Evolutionary conservation across 1,140 invertebrate genomes (phyloP).

Genomic region (Bombus superbus): DNA sequence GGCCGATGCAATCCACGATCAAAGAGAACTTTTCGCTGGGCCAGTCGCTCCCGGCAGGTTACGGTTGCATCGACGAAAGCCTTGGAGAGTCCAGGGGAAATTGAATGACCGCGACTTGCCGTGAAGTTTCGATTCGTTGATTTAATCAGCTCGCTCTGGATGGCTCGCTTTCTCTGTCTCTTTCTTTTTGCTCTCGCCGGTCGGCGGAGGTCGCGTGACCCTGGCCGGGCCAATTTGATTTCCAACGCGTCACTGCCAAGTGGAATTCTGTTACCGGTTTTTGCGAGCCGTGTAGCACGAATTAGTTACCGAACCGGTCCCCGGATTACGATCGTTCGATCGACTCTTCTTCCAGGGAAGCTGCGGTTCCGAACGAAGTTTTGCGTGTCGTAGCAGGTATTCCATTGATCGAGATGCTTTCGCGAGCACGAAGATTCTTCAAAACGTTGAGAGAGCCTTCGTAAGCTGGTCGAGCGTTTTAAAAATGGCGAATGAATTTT

Average conservation of each 20-base stretch:
- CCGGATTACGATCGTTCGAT: not conserved
- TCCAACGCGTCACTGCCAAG: conserved; percentile 8
- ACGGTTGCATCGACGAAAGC: conserved; percentile 49
- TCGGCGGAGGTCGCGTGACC: conserved; percentile 34
- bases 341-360: not conserved
- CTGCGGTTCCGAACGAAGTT: not conserved
- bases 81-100: conserved; percentile 49
- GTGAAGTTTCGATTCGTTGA: conserved; percentile 67
- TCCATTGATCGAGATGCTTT: not conserved
- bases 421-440: too few relatives aligned
- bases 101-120: conserved; percentile 60
- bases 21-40: conserved; percentile 58
- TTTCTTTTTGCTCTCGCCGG: not conserved
- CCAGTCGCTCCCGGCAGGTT: conserved; percentile 8
- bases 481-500: too few relatives aligned
- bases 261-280: conserved; percentile 35
- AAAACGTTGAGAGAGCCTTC: too few relatives aligned
- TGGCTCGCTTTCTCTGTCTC: not conserved
- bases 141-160: conserved; percentile 51
- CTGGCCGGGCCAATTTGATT: conserved; percentile 55
- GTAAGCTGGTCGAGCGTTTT: too few relatives aligned
- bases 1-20: not conserved
- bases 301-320: not conserved
- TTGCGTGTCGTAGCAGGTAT: not conserved
- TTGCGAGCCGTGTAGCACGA: not conserved